Conservation (phyloP, 2,113 vertebrate genomes). For the Bos javanicus region DNA sequence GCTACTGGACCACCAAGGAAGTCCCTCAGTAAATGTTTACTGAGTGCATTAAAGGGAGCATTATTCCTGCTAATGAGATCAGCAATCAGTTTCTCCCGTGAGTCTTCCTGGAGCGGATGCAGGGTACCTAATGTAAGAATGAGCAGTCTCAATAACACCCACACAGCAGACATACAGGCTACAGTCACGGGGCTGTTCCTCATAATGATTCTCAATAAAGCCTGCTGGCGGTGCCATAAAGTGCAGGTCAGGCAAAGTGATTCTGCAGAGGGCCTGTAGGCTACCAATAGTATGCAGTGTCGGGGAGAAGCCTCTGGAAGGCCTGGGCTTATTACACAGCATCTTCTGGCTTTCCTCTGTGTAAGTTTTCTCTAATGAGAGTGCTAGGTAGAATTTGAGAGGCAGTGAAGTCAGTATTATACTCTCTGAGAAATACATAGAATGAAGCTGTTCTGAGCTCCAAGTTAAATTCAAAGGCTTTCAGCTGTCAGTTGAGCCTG, state of each 20-base stretch:
- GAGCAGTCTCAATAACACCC: neutral
- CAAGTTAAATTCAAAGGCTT: neutral
- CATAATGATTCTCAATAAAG: neutral
- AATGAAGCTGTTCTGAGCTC: neutral
- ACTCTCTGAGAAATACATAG: neutral
- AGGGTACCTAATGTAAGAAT: neutral
- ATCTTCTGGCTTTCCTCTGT: neutral
- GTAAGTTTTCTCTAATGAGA: neutral
- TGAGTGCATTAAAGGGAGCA: neutral
- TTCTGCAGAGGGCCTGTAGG: neutral
- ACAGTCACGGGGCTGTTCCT: neutral
- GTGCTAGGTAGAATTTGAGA: neutral
- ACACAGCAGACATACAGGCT: neutral
- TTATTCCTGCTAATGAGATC: neutral
- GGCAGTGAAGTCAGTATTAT: neutral
- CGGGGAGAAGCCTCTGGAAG: neutral
- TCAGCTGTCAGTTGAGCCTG: neutral
- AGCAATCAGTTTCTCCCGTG: neutral
- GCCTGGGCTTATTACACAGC: neutral
- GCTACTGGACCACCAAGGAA: neutral
- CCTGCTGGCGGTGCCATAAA: neutral
- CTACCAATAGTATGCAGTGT: accelerated
- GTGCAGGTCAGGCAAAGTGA: neutral
- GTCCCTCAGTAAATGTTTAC: neutral
- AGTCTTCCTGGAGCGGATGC: neutral